Base-by-base conservation (phyloP, 1,140 invertebrate genomes). In the Cotesia chilonis region DNA sequence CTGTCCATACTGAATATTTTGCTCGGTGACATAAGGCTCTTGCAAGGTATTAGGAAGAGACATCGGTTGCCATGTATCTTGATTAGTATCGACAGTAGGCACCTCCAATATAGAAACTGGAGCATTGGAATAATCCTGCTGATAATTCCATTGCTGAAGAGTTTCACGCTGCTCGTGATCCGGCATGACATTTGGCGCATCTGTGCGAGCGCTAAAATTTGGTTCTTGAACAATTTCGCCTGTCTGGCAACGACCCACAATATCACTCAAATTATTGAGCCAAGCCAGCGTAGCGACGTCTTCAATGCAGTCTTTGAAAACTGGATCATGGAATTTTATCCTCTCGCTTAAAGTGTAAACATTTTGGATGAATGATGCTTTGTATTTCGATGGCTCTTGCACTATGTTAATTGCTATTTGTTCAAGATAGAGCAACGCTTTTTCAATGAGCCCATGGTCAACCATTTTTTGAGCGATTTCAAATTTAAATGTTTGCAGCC, bases 361-460 rank as follows among this genome's bases (percentile, higher is more conserved):
- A 70, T 91, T 86, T 20, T 89, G 84, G 6, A 93, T 89, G 66
- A 96, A 91, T 36, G 86, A 83, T 14, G 81, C 79, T 76, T 91
- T 84, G 78, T 91, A 89, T 73, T 82, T 81, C 35, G 87, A 81
- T 0, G 91, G 90, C 70, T 90, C 87, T 67, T 88, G 87, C 2
- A 87, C 82, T n/a, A 95, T 89, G 59, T 90, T 90, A 7, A 88
- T 84, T 4, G 93, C 90, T 5, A 97, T 91, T 75, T 91, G 90
- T 89, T 97, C 95, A 78, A 92, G 90, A 85, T 97, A 97, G 51
- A 92, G 88, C 72, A 96, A 82, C 41, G 94, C 92, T 85, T 94
- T 92, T 82, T 93, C 90, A 76, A 92, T 85, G 66, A 92, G 88
- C 7, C 96, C 95, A 81, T 89, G 90, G 80, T 97, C 95, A 36